Base-by-base conservation (phyloP, 2,888 invertebrate genomes). In the Aphodius sticticus region DNA sequence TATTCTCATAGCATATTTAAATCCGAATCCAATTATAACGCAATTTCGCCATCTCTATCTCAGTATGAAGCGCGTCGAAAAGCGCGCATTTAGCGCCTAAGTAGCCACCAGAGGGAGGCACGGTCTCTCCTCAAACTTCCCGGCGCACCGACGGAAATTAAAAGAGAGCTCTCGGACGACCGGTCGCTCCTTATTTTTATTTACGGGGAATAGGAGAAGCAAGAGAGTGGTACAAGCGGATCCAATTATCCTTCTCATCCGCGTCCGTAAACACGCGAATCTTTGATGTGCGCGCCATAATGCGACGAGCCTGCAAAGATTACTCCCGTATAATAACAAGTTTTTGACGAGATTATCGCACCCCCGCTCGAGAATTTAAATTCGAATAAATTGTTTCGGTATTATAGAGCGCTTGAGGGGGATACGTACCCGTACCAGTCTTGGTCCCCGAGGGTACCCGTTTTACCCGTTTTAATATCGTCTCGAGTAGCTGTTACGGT, bases 281-380 rank as follows among this genome's bases (percentile, higher is more conserved):
- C 53, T 53, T 53, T 53, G 53, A 53, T 53, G 53, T 53, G 53
- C 53, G 53, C 7, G 53, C 53, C 53, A 53, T 53, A 53, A 53
- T 53, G 53, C 53, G 53, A 53, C 53, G 53, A 53, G 53, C 85
- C 83, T 84, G 86, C 86, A 88, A 86, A 87, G 87, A 88, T 88
- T 88, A 88, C 87, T 88, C 87, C 87, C 86, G 87, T 86, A 87
- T 87, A 86, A 88, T 89, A 88, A 89, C 88, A 89, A 88, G 87
- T 88, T 89, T 88, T 87, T 89, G 87, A 88, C 87, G 86, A 86
- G 87, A 88, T 88, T 88, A 88, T 85, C 86, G 86, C 79, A 37
- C 82, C 81, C 81, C 83, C 83, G 81, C 84, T 84, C 83, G 76
- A 76, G 84, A 85, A 84, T 84, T 83, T 84, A 83, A 84, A 84